phyloP scores from a whole-genome alignment of 2,888 invertebrate genomes.

The Pseudococcus longispinus region DNA sequence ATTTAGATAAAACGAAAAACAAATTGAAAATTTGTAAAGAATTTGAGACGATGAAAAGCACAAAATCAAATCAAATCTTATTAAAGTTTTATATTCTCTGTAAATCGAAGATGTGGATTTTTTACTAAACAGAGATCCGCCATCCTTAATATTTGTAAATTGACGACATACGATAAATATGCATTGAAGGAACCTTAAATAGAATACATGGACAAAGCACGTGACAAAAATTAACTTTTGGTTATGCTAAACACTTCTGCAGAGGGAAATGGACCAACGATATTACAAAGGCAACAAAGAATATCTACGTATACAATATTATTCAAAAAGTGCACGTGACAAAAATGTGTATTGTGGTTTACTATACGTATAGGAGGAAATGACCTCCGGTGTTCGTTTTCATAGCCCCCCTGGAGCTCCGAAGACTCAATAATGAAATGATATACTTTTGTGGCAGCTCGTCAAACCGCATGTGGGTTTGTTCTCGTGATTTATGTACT shows the following conservation, averaged over 20 bases:
- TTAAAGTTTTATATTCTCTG: not conserved
- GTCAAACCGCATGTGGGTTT: not conserved
- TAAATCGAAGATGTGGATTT: not conserved
- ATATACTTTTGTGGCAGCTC: not conserved
- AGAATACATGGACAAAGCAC: not conserved
- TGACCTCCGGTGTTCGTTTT: not conserved
- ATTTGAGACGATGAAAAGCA: too few relatives aligned
- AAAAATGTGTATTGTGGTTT: not conserved
- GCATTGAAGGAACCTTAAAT: not conserved
- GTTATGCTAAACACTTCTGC: not conserved
- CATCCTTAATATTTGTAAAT: not conserved
- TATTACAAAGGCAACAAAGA: not conserved
- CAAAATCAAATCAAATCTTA: too few relatives aligned
- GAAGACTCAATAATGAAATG: not conserved
- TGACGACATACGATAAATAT: not conserved
- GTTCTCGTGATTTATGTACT: not conserved
- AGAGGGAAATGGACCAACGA: not conserved
- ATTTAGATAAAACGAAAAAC: not conserved
- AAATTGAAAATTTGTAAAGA: not conserved
- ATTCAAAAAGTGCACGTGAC: not conserved
- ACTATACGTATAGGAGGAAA: not conserved
- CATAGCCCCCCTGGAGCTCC: not conserved
- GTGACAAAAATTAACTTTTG: not conserved
- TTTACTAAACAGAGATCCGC: not conserved
- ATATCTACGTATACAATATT: not conserved